Conservation (phyloP, 2,888 invertebrate genomes). For the Protodeltote pygarga region DNA sequence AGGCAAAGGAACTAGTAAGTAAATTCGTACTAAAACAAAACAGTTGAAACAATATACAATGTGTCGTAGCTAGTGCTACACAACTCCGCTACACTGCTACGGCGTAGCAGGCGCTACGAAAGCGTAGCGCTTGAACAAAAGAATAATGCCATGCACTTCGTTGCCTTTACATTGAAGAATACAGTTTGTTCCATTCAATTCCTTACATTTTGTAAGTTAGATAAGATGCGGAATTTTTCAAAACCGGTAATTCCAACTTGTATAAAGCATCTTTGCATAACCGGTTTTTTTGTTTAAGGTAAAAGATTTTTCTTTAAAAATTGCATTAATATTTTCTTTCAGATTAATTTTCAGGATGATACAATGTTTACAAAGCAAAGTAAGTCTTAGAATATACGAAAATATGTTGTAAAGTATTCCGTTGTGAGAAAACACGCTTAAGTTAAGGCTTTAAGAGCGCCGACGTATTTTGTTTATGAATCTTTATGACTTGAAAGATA, state of each 20-base stretch:
- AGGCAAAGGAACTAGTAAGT: no score
- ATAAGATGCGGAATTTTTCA: conserved; percentile 26
- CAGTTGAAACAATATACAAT: conserved; percentile 9
- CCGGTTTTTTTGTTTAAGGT: not conserved
- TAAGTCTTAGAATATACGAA: no score
- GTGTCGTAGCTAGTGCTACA: conserved; percentile 28
- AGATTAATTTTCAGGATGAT: no score
- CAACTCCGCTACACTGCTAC: conserved; percentile 33
- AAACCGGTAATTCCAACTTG: conserved; percentile 26
- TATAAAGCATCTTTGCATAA: conserved; percentile 13
- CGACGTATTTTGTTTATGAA: no score
- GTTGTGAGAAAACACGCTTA: no score
- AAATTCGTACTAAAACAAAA: no score
- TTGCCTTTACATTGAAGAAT: conserved; percentile 36
- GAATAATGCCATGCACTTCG: conserved; percentile 44
- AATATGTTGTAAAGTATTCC: no score
- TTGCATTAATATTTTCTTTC: not conserved
- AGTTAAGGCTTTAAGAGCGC: no score
- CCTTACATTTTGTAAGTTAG: conserved; percentile 24
- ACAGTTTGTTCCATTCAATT: conserved; percentile 37
- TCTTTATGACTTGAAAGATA: no score
- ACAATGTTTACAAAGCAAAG: no score
- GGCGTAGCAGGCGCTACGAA: conserved; percentile 39
- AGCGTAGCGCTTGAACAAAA: conserved; percentile 42
- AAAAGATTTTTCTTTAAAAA: not conserved